Base-by-base conservation (phyloP, 2,888 invertebrate species). In the Chymomyza fuscimana region DNA sequence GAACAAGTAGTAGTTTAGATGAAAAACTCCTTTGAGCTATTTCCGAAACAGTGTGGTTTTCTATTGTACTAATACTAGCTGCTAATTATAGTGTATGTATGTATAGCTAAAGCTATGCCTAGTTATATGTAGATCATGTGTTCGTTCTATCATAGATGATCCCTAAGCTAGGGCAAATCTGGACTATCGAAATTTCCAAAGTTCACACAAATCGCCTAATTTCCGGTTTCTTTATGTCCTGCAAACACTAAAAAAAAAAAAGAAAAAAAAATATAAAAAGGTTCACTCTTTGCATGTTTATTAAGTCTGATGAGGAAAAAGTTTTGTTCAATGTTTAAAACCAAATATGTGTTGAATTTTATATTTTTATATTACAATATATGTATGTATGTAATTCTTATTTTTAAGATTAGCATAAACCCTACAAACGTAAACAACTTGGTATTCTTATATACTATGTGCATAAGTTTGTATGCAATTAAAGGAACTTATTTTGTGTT, bases 401-500 rank as follows among this genome's bases (percentile, higher is more conserved):
- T 62, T 67, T 46, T 54, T 54, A 54, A 19, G 54, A 54, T 54
- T 16, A 54, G 54, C 54, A 7, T 22, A 54, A 54, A 54, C 5
- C 54, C 0, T 3, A 54, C 54, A 32, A 32, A 32, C 32, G 32
- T 25, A 46, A 64, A 29, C n/a, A 52, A 50, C 15, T 25, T 25
- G 25, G 25, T 25, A 25, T 25, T 25, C 25, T 25, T 25, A 4
- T 25, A 56, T 22, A 16, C 54, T 58, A 40, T 46, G 52, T 61
- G 62, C 51, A 19, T 32, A 51, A 16, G 22, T 54, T 54, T 16
- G 22, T 54, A 58, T 25, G 25, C 22, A 69, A 60, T 68, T 61
- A 19, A 69, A 73, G 71, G 66, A 70, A 70, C 56, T 74, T 70
- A n/a, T 58, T 54, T 81, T 68, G 70, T 72, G 73, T 79, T 81